These are phyloP conservation scores for Scytalopus superciliaris DNA, from an alignment of 2,113 vertebrate species.

Conservation along the genomic window DNA sequence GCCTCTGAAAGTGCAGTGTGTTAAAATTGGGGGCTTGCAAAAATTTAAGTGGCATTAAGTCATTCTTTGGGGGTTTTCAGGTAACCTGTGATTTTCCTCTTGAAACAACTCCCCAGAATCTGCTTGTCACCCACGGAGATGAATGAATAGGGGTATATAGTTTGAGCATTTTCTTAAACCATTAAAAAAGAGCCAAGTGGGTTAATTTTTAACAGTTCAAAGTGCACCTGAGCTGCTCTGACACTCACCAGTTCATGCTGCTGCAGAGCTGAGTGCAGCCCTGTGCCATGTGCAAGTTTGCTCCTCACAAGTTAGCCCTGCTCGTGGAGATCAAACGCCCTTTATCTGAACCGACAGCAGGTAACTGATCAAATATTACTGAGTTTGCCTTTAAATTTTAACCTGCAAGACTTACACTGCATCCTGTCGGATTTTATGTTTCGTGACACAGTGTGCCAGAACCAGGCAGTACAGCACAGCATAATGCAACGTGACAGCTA, in stretches of 20 bases:
- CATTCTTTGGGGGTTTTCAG: background rate
- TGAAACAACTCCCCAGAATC: background rate
- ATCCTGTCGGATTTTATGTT: slow-evolving; percentile 60
- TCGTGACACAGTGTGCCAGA: slow-evolving; percentile 50
- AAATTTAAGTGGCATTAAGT: background rate
- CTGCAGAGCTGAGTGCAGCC: background rate
- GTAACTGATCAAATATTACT: slow-evolving; percentile 73
- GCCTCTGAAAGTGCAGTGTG: background rate
- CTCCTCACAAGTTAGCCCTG: slow-evolving; percentile 28
- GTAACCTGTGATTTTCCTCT: background rate
- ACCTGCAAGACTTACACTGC: slow-evolving; percentile 13
- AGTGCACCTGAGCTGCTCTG: background rate
- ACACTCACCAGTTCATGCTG: background rate
- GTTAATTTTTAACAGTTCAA: background rate
- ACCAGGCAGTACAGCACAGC: background rate
- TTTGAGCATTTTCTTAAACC: background rate
- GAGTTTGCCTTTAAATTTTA: slow-evolving; percentile 68
- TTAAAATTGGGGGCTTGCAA: background rate
- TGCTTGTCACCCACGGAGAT: background rate
- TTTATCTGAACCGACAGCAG: slow-evolving; percentile 66
- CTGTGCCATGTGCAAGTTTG: background rate
- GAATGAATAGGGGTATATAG: background rate
- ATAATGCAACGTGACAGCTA: slow-evolving; percentile 65
- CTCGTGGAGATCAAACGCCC: slow-evolving; percentile 30
- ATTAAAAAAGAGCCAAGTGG: background rate